Base-by-base conservation (phyloP, 2,888 invertebrate genomes). In the Girardia tigrina region DNA sequence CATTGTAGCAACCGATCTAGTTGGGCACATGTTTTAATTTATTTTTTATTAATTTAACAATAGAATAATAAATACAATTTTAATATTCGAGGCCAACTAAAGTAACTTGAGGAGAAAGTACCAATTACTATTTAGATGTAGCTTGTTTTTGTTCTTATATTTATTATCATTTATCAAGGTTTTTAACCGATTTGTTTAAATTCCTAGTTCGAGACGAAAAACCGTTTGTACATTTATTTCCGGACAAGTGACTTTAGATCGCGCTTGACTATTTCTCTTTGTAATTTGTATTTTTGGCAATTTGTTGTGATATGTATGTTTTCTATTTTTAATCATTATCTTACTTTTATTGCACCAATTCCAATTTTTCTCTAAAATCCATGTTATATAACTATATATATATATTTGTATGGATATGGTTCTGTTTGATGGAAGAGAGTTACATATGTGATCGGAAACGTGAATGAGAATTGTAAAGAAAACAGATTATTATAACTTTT, bases 41-140 rank as follows among this genome's bases (percentile, higher is more conserved):
- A 16, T 56, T 56, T 56, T 56, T 16, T 56, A 36, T 36, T 36
- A 36, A 36, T 36, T 56, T 56, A 16, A 56, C 56, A 16, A 56
- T 56, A 56, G 56, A 56, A 56, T 56, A 56, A 56, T n/a, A n/a
- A n/a, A n/a, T n/a, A n/a, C n/a, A n/a, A n/a, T n/a, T n/a, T n/a
- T n/a, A n/a, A n/a, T n/a, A n/a, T n/a, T 56, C 56, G 56, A 56
- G n/a, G 56, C 56, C 56, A 56, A 56, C 56, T 56, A 56, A 56
- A 56, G 8, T 36, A 12, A 56, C n/a, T 56, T 4, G 23, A 6
- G 4, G n/a, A 56, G 8, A 4, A 56, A 20, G 56, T 56, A 56
- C 56, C 56, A 56, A 56, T n/a, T 56, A 56, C 56, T 23, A 56
- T 23, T 56, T 56, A 56, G 56, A 20, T 56, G 56, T 56, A 56